Conservation (phyloP, 2,888 invertebrate genomes). For the Blastobasis lacticolella region DNA sequence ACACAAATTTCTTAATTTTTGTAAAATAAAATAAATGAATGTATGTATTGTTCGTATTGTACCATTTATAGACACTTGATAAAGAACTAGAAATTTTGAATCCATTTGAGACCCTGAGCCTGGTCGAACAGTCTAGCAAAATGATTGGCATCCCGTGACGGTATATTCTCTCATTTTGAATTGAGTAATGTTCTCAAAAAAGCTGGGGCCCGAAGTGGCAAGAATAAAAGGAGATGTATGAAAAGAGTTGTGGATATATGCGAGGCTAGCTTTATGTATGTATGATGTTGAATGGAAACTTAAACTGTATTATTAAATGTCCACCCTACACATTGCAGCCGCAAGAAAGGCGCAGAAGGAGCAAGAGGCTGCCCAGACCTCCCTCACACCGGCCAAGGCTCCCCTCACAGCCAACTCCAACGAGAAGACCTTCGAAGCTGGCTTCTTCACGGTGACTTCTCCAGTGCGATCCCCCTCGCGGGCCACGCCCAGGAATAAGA, state of each 20-base stretch:
- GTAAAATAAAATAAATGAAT: no score
- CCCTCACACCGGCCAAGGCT: neutral
- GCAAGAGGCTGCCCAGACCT: conserved; percentile 13
- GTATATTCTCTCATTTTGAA: neutral
- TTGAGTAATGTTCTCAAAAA: no score
- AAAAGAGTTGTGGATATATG: no score
- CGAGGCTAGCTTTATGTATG: neutral
- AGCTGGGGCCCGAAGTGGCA: no score
- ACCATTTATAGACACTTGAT: no score
- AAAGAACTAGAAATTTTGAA: no score
- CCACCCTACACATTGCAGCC: conserved; percentile 27
- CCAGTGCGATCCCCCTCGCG: conserved; percentile 39
- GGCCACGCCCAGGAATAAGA: conserved; percentile 13
- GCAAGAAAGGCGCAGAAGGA: conserved; percentile 50
- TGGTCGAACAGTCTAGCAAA: no score
- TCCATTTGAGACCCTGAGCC: no score
- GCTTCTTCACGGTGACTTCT: conserved; percentile 58
- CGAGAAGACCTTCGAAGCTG: conserved; percentile 55
- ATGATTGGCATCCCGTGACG: neutral
- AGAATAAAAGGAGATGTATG: no score
- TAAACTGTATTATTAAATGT: neutral
- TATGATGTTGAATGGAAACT: neutral
- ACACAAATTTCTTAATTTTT: no score
- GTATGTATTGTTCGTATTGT: no score
- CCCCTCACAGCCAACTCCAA: conserved; percentile 7